These are phyloP conservation scores for Odontamblyopus rebecca DNA, from an alignment of 2,797 vertebrate species.

Conservation along the genomic window DNA sequence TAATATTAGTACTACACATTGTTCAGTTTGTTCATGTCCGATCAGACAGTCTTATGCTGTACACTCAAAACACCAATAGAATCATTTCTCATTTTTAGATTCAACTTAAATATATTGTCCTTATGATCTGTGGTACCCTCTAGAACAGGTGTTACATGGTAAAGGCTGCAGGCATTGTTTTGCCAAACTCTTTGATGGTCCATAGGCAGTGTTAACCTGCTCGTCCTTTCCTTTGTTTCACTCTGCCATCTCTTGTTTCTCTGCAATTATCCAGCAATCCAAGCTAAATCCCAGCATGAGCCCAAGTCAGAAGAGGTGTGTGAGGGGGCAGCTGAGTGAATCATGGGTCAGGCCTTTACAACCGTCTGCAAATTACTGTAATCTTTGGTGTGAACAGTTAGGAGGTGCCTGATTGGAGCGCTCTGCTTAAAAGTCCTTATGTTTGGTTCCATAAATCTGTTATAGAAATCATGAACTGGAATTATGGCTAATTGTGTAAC, in stretches of 20 bases:
- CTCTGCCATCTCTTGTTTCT: constrained; percentile 51
- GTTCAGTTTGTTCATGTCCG: constrained; percentile 37
- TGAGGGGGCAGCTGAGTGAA: constrained; percentile 51
- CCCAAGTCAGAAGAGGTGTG: constrained; percentile 70
- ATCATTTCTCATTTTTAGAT: not conserved
- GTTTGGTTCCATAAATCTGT: no score
- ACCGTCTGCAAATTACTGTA: not conserved
- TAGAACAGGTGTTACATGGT: constrained; percentile 56
- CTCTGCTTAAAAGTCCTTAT: no score
- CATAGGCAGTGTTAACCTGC: constrained; percentile 30
- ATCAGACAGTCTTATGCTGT: constrained; percentile 18
- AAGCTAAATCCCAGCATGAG: constrained; percentile 67
- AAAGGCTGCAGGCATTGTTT: constrained; percentile 48
- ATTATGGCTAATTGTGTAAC: not conserved
- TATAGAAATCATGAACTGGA: not conserved
- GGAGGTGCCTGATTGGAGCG: constrained; percentile 9
- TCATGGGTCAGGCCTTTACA: constrained; percentile 59
- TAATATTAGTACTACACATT: constrained; percentile 36
- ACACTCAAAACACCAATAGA: not conserved
- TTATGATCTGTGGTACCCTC: constrained; percentile 32
- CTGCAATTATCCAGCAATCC: constrained; percentile 72
- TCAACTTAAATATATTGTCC: constrained; percentile 14
- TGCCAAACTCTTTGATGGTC: constrained; percentile 62
- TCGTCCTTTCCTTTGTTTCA: constrained; percentile 37
- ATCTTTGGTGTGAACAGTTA: constrained; percentile 40